phyloP scores from a whole-genome alignment of 35 echinoderm and acorn worm genomes.

The Ophiothrix spiculata region DNA sequence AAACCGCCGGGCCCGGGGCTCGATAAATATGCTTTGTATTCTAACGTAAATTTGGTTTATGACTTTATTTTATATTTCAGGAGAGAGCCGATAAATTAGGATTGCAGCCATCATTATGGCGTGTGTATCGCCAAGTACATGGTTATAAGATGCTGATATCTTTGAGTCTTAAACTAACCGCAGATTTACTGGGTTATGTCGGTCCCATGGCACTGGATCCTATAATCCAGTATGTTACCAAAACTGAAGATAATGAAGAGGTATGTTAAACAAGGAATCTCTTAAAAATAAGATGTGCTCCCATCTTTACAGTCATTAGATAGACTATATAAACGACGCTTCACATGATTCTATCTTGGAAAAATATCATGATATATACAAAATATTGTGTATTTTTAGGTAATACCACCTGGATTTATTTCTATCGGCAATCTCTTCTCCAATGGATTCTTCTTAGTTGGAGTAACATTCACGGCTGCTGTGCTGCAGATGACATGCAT shows the following conservation, averaged over 20 bases:
- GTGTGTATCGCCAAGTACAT: background rate
- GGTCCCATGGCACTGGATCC: background rate
- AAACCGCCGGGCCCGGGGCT: no score
- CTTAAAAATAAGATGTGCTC: no score
- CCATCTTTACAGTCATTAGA: no score
- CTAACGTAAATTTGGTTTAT: no score
- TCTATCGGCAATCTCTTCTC: background rate
- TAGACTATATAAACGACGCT: no score
- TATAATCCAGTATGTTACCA: background rate
- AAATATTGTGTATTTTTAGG: background rate
- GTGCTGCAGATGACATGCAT: constrained; percentile 16
- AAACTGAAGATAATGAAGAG: background rate
- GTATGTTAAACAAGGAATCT: background rate
- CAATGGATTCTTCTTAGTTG: constrained; percentile 58
- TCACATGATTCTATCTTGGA: no score
- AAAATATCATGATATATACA: no score
- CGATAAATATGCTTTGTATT: no score
- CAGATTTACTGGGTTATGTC: background rate
- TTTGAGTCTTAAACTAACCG: background rate
- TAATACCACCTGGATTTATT: background rate
- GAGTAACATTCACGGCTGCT: constrained; percentile 37
- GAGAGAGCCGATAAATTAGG: background rate
- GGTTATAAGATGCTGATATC: background rate
- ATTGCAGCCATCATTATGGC: background rate
- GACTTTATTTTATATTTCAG: no score